phyloP scores from a whole-genome alignment of 2,797 vertebrate genomes.

The Falco cherrug region DNA sequence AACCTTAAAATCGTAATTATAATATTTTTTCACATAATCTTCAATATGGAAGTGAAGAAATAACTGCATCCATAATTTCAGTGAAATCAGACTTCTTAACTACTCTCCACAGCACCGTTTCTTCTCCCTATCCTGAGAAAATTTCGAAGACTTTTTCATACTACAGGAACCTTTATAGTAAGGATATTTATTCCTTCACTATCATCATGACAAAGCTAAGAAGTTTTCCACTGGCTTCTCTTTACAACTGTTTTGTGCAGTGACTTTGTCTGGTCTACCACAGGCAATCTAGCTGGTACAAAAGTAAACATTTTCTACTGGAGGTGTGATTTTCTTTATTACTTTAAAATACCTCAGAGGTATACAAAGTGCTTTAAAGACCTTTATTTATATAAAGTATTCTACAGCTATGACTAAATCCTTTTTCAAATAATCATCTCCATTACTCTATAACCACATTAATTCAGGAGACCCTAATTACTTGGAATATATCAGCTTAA shows the following conservation, averaged over 20 bases:
- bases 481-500: neutral
- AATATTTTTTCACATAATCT: neutral
- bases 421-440: conserved; percentile 2
- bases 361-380: neutral
- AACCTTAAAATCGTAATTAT: neutral
- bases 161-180: neutral
- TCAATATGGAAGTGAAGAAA: neutral
- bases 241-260: neutral
- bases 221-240: neutral
- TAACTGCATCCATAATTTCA: neutral
- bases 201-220: neutral
- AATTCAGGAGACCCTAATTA: conserved; percentile 9
- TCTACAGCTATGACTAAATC: conserved; percentile 12
- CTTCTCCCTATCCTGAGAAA: neutral
- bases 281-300: neutral
- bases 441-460: conserved; percentile 26
- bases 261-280: neutral
- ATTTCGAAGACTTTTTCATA: neutral
- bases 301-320: neutral
- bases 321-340: neutral
- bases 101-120: neutral
- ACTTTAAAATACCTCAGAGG: neutral
- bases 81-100: neutral
- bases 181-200: neutral
- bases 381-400: neutral